These are phyloP conservation scores for Dendroctonus valens DNA, from an alignment of 1,140 invertebrate species.

Conservation along the genomic window DNA sequence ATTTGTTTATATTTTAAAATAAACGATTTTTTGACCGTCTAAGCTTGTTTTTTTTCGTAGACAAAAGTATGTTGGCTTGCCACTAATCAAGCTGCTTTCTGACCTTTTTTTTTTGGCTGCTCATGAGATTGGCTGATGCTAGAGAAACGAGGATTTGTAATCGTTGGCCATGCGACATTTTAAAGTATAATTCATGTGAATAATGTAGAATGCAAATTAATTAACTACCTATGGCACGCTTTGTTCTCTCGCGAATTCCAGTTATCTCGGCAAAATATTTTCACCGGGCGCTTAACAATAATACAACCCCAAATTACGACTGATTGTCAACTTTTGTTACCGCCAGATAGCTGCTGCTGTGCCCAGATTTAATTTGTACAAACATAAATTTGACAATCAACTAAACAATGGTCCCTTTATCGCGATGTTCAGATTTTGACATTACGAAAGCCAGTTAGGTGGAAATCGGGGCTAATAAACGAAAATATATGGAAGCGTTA, in stretches of 20 bases:
- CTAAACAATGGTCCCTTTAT: conserved; percentile 52
- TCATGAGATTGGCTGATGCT: too few species aligned
- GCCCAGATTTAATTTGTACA: conserved; percentile 52
- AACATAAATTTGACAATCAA: conserved; percentile 53
- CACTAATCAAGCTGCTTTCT: not conserved
- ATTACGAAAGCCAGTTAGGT: conserved; percentile 48
- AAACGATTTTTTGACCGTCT: too few species aligned
- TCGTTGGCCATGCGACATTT: not conserved
- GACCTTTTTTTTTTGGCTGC: too few species aligned
- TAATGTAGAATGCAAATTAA: conserved; percentile 23
- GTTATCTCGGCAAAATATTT: conserved; percentile 29
- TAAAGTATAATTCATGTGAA: not conserved
- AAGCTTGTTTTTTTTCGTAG: not conserved
- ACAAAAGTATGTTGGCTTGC: not conserved
- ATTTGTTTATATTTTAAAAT: not conserved
- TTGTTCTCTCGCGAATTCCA: conserved; percentile 17
- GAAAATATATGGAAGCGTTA: conserved; percentile 48
- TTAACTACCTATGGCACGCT: conserved; percentile 19
- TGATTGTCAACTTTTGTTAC: conserved; percentile 49
- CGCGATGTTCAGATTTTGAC: conserved; percentile 52
- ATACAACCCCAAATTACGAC: conserved; percentile 32
- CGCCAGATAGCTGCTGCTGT: conserved; percentile 44
- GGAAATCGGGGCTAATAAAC: conserved; percentile 50
- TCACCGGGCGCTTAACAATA: conserved; percentile 30
- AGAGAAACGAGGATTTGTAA: too few species aligned